phyloP scores from a whole-genome alignment of 2,797 vertebrate species.

The Esox lucius region DNA sequence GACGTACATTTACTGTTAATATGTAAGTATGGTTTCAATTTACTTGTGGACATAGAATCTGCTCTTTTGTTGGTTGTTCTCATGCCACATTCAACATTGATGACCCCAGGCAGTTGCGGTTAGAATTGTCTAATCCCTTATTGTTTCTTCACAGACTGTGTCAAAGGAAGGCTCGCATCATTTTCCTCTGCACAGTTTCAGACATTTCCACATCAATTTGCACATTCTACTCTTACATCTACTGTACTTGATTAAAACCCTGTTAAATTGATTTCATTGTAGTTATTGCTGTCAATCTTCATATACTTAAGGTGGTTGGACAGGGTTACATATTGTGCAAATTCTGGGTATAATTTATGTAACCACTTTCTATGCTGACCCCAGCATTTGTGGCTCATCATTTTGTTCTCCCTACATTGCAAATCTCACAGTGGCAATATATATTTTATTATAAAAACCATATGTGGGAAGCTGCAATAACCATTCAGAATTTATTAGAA shows the following conservation, averaged over 20 bases:
- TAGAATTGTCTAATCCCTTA: background rate
- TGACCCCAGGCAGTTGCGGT: background rate
- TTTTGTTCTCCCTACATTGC: slow-evolving; percentile 36
- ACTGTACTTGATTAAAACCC: background rate
- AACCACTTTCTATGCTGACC: slow-evolving; percentile 10
- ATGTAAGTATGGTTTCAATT: slow-evolving; percentile 14
- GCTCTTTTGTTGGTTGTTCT: background rate
- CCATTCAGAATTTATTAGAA: slow-evolving; percentile 13
- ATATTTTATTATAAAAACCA: slow-evolving; percentile 31
- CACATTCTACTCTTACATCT: background rate
- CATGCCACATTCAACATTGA: background rate
- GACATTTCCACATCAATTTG: background rate
- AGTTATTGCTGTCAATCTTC: slow-evolving; percentile 10
- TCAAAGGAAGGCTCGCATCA: slow-evolving; percentile 1
- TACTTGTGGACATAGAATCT: background rate
- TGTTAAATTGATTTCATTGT: background rate
- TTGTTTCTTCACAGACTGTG: background rate
- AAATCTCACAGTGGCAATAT: slow-evolving; percentile 26
- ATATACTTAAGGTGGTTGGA: background rate
- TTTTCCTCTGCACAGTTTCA: background rate
- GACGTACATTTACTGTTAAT: background rate
- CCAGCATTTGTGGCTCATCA: slow-evolving; percentile 26
- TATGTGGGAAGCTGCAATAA: slow-evolving; percentile 19
- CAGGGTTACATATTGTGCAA: slow-evolving; percentile 24
- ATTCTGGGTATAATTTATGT: slow-evolving; percentile 34